phyloP scores from a whole-genome alignment of 1,140 invertebrate species.

The Epicauta chinensis region DNA sequence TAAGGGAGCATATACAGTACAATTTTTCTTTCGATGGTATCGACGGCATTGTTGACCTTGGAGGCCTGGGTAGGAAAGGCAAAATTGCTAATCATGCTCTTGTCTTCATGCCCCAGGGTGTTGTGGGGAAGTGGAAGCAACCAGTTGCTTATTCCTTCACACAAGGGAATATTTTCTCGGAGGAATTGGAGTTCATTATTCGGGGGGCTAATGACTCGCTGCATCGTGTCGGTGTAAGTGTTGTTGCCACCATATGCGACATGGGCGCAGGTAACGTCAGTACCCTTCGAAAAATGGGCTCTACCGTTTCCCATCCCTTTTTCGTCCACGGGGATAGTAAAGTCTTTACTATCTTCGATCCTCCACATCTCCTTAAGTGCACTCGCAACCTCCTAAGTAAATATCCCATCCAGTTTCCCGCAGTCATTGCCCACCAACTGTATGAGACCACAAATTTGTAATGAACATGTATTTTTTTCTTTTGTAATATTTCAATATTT shows the following conservation, averaged over 20 bases:
- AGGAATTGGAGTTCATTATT: conserved; percentile 6
- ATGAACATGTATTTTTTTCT: too few species aligned
- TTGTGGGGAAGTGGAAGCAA: conserved; percentile 5
- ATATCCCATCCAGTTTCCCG: background rate
- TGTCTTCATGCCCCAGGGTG: conserved; percentile 10
- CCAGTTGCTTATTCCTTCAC: conserved; percentile 4
- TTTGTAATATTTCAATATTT: too few species aligned
- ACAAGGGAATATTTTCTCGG: background rate
- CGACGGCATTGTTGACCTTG: conserved; percentile 1
- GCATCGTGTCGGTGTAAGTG: background rate
- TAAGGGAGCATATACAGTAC: conserved; percentile 9
- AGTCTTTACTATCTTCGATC: background rate
- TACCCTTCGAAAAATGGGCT: background rate
- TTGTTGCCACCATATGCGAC: conserved; percentile 14
- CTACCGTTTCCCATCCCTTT: background rate
- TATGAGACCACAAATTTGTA: too few species aligned
- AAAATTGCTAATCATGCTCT: conserved; percentile 5
- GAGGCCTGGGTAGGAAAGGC: background rate
- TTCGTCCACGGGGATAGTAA: background rate
- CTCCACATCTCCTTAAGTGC: background rate
- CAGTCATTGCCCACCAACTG: background rate
- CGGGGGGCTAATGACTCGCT: background rate
- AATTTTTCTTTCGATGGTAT: background rate
- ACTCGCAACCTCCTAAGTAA: background rate
- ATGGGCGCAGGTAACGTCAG: conserved; percentile 8